Conservation (phyloP, 2,113 vertebrate genomes). For the Raja brachyura region DNA sequence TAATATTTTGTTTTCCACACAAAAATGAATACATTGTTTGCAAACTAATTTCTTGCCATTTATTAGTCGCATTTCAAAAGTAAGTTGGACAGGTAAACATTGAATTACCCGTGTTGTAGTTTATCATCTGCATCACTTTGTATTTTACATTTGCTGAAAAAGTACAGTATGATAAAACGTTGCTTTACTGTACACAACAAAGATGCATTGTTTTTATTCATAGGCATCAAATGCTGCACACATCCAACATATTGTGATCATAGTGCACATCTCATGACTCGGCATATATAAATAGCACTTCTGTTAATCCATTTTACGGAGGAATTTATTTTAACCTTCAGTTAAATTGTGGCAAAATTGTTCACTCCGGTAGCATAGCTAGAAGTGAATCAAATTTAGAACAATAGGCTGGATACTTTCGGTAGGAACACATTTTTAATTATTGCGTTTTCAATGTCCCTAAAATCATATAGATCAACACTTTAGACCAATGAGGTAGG, state of each 20-base stretch:
- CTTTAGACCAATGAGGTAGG: not conserved
- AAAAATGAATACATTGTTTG: not conserved
- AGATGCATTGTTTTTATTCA: not conserved
- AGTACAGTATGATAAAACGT: not conserved
- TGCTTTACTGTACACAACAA: not conserved
- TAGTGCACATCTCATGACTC: not conserved
- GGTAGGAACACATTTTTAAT: not conserved
- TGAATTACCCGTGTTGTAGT: not conserved
- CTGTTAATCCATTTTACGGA: not conserved
- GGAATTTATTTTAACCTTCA: not conserved
- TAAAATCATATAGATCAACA: not conserved
- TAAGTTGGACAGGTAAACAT: not conserved
- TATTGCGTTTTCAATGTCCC: not conserved
- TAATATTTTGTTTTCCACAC: not conserved
- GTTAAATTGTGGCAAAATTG: not conserved
- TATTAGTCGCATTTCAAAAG: not conserved
- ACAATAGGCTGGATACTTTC: not conserved
- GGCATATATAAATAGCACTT: not conserved
- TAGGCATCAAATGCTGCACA: not conserved
- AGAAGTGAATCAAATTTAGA: not conserved
- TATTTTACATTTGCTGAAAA: not conserved
- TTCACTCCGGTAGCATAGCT: not conserved
- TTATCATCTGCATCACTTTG: not conserved
- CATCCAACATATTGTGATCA: not conserved
- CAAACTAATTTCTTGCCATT: not conserved